Percentiles rank a stretch among this genome's conserved stretches.
These are phyloP conservation scores for Orius laevigatus DNA, from an alignment of 1,140 invertebrate species.

Conservation along the genomic window DNA sequence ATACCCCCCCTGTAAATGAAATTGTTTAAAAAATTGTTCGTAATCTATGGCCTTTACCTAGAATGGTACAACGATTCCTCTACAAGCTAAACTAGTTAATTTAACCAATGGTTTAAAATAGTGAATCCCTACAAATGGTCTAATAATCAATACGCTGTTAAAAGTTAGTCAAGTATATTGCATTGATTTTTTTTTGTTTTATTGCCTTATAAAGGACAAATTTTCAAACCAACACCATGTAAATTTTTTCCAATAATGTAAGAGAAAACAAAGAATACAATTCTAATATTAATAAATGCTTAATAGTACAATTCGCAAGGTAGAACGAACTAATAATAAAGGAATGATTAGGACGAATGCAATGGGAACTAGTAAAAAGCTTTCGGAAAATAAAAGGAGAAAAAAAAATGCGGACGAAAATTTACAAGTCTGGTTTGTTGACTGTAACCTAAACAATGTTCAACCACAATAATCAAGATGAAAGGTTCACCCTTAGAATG, in stretches of 20 bases:
- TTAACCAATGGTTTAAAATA: constrained; percentile 7
- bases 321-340: neutral
- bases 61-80: constrained; percentile 1
- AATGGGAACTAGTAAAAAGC: neutral
- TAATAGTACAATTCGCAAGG: neutral
- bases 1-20: neutral
- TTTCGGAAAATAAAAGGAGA: neutral
- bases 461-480: constrained; percentile 7
- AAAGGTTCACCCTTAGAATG: constrained; percentile 8
- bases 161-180: neutral
- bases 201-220: neutral
- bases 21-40: neutral
- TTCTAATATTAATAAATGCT: constrained; percentile 3
- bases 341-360: neutral
- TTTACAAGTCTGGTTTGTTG: constrained; percentile 14
- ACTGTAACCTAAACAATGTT: constrained; percentile 10
- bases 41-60: neutral
- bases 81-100: constrained; percentile 1
- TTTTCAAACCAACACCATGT: constrained; percentile 7
- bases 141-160: neutral
- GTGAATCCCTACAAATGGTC: constrained; percentile 7
- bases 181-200: neutral
- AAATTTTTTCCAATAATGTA: neutral
- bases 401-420: constrained; percentile 11
- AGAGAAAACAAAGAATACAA: neutral